Evolutionary conservation across 2,113 vertebrate genomes (phyloP).

Genomic region (Elanus axillaris): DNA sequence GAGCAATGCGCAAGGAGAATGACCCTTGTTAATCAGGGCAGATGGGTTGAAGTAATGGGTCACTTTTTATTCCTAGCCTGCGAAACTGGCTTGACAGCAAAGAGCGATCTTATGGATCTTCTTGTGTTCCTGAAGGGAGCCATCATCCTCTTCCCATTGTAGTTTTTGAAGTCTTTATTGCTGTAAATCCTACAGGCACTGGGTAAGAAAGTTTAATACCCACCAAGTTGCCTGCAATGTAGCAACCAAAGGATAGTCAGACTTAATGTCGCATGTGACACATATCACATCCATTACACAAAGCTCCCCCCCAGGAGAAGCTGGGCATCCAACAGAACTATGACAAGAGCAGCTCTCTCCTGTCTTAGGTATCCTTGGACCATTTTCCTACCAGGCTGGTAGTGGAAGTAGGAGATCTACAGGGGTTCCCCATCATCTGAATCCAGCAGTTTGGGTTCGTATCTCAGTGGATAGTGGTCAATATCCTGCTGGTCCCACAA

Average conservation of each 20-base stretch:
- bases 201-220: neutral
- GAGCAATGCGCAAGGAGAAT: neutral
- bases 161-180: neutral
- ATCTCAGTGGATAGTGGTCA: neutral
- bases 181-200: neutral
- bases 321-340: neutral
- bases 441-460: neutral
- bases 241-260: neutral
- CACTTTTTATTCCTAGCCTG: neutral
- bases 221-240: neutral
- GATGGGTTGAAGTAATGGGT: neutral
- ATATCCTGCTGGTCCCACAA: neutral
- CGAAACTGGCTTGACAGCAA: neutral
- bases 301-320: neutral
- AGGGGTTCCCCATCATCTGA: neutral
- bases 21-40: neutral
- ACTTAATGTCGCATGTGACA: fast-evolving
- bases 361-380: neutral
- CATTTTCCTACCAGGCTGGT: neutral
- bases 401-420: neutral
- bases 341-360: neutral
- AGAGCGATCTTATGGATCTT: neutral
- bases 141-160: neutral
- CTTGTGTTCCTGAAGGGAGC: neutral
- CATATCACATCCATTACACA: neutral